These are phyloP conservation scores for Alosa sapidissima DNA, from an alignment of 2,797 vertebrate species.

Conservation along the genomic window DNA sequence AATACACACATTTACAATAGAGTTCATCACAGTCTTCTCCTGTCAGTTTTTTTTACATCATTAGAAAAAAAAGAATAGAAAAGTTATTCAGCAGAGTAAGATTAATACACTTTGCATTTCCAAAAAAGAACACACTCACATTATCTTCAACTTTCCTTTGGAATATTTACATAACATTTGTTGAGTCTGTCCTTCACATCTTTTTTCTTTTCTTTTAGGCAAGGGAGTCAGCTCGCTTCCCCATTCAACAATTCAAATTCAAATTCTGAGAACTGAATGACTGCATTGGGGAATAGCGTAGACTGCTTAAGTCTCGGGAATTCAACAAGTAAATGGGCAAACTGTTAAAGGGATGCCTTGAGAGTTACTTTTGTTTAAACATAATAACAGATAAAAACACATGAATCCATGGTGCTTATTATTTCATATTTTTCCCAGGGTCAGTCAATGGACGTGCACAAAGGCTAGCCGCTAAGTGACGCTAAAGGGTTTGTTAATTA, in stretches of 20 bases:
- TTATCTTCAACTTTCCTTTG: conserved; percentile 53
- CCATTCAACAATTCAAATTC: conserved; percentile 59
- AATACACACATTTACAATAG: conserved; percentile 47
- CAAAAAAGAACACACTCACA: conserved; percentile 54
- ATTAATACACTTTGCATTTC: conserved; percentile 65
- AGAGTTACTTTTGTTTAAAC: conserved; percentile 24
- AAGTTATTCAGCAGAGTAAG: conserved; percentile 33
- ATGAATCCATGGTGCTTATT: background rate
- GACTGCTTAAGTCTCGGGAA: conserved; percentile 25
- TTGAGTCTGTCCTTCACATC: conserved; percentile 16
- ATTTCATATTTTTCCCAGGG: background rate
- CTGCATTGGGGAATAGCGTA: background rate
- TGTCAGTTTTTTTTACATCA: conserved; percentile 56
- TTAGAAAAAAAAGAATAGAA: conserved; percentile 54
- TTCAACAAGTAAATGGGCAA: background rate
- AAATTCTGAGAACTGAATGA: background rate
- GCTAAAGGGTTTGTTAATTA: background rate
- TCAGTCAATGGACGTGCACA: conserved; percentile 11
- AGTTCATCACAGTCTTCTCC: conserved; percentile 31
- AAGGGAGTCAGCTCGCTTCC: conserved; percentile 34
- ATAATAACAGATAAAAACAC: background rate
- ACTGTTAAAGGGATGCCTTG: conserved; percentile 41
- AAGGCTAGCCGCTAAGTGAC: conserved; percentile 13
- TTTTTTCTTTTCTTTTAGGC: conserved; percentile 42
- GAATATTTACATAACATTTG: conserved; percentile 67